These are phyloP conservation scores for Microchrysa polita DNA, from an alignment of 2,888 invertebrate species.

Conservation along the genomic window DNA sequence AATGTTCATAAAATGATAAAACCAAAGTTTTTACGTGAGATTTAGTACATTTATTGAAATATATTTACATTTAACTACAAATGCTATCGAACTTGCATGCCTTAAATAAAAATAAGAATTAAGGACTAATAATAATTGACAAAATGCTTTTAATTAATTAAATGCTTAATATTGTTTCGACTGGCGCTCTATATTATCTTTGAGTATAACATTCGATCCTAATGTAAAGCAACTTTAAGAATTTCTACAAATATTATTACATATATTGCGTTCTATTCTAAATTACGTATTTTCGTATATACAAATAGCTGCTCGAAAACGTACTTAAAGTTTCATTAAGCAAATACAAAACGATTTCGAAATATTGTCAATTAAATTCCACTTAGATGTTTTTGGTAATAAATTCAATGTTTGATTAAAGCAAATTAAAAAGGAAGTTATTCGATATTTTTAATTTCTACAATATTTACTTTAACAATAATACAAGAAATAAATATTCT, in stretches of 20 bases:
- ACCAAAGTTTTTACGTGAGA: background rate
- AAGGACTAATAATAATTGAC: conserved; percentile 26
- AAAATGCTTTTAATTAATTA: conserved; percentile 18
- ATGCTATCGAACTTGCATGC: conserved; percentile 20
- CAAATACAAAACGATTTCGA: too few species aligned
- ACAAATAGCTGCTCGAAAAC: background rate
- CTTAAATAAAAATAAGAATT: conserved; percentile 12
- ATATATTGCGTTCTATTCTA: conserved; percentile 25
- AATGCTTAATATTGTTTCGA: conserved; percentile 28
- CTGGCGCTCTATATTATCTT: conserved; percentile 33
- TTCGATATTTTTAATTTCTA: too few species aligned
- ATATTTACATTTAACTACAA: conserved; percentile 49
- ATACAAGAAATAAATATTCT: conserved; percentile 30
- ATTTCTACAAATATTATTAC: background rate
- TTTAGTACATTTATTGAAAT: conserved; percentile 46
- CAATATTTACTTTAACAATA: too few species aligned
- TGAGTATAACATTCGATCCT: conserved; percentile 33
- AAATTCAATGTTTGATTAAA: too few species aligned
- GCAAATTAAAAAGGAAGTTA: too few species aligned
- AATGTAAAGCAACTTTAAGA: conserved; percentile 7
- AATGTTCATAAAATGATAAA: background rate
- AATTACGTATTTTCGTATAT: conserved; percentile 38
- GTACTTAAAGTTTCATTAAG: too few species aligned
- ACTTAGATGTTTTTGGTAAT: too few species aligned
- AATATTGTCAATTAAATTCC: too few species aligned